Percentiles rank a stretch among this genome's conserved stretches.
phyloP scores from a whole-genome alignment of 2,888 invertebrate genomes.

The Mythimna ferrago region DNA sequence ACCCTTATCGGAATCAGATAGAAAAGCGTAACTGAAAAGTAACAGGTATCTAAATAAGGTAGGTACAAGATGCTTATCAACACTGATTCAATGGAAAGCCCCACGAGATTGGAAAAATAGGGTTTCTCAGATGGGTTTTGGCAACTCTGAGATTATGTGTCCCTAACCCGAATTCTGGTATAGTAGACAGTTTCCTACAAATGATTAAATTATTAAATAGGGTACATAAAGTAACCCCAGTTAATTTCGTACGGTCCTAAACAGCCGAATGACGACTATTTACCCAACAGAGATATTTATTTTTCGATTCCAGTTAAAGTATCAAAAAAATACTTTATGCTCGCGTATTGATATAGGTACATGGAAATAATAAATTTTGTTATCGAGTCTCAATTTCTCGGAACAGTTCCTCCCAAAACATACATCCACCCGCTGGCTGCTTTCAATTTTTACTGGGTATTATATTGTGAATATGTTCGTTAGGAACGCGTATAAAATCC shows the following conservation, averaged over 20 bases:
- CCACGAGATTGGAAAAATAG: slow-evolving; percentile 57
- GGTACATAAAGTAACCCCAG: slow-evolving; percentile 38
- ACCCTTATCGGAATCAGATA: slow-evolving; percentile 52
- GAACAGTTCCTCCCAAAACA: slow-evolving; percentile 5
- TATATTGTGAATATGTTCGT: neutral
- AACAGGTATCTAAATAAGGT: slow-evolving; percentile 64
- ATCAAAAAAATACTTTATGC: slow-evolving; percentile 28
- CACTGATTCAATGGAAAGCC: slow-evolving; percentile 65
- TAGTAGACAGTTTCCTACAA: slow-evolving; percentile 33
- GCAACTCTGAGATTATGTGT: slow-evolving; percentile 48
- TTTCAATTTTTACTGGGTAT: neutral
- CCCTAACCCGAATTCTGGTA: slow-evolving; percentile 30
- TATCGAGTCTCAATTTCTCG: slow-evolving; percentile 24
- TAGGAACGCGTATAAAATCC: neutral
- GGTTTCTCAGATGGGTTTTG: slow-evolving; percentile 58
- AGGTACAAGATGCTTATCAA: slow-evolving; percentile 68
- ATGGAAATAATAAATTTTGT: slow-evolving; percentile 24
- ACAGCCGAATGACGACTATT: slow-evolving; percentile 34
- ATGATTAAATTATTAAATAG: slow-evolving; percentile 47
- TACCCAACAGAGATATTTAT: slow-evolving; percentile 37
- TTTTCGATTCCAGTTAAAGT: slow-evolving; percentile 36
- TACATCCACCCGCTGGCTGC: slow-evolving; percentile 1
- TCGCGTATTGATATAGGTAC: slow-evolving; percentile 37
- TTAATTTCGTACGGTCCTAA: slow-evolving; percentile 34
- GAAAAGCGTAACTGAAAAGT: slow-evolving; percentile 56